Evolutionary conservation across 2,797 vertebrate species (phyloP).

Genomic region (Sus cebifrons): DNA sequence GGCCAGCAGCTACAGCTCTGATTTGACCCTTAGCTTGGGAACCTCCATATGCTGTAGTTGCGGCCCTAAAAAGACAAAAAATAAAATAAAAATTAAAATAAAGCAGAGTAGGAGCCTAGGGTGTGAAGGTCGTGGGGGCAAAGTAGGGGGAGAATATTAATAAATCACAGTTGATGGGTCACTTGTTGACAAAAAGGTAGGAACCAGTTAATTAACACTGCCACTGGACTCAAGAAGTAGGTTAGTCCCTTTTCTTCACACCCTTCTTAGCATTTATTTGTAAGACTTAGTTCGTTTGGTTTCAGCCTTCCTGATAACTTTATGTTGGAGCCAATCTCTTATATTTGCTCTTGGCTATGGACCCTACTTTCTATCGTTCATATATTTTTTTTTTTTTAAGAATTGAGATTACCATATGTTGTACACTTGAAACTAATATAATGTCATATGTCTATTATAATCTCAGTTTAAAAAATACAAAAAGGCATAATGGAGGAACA

Average conservation of each 20-base stretch:
- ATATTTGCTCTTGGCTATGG: background rate
- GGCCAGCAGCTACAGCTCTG: too few species aligned
- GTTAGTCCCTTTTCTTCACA: background rate
- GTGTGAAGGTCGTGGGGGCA: background rate
- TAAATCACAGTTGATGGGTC: background rate
- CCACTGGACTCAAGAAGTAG: background rate
- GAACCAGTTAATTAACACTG: background rate
- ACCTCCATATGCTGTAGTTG: too few species aligned
- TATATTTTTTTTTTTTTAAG: background rate
- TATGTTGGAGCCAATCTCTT: background rate
- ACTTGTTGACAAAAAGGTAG: background rate
- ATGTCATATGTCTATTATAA: background rate
- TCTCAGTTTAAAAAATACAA: background rate
- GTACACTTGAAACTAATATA: background rate
- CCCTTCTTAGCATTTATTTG: background rate
- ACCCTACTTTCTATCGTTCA: background rate
- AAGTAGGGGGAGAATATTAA: background rate
- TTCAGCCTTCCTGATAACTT: background rate
- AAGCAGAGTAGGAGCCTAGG: background rate
- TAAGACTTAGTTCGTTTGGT: background rate
- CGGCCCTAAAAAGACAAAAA: too few species aligned
- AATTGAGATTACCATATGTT: background rate
- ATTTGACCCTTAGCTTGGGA: too few species aligned
- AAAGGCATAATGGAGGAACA: background rate
- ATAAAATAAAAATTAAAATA: background rate